Evolutionary conservation across 1,140 invertebrate species (phyloP).

Genomic region (Atopsyche davidsoni): DNA sequence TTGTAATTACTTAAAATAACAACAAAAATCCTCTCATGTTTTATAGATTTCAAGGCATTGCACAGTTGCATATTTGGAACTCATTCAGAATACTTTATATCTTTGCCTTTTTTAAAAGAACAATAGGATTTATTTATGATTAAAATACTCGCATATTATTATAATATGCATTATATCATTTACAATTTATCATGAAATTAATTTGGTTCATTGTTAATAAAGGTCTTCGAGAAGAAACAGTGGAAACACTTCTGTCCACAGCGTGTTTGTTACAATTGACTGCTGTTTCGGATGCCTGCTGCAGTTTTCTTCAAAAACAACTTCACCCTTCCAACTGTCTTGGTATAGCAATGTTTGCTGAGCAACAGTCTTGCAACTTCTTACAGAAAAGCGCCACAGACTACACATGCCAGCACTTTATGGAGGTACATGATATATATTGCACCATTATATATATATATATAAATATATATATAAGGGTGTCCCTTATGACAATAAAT

Average conservation of each 20-base stretch:
- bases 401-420: conserved; percentile 73
- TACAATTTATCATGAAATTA: too few species aligned
- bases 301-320: conserved; percentile 83
- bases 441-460: background rate
- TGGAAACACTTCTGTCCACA: conserved; percentile 81
- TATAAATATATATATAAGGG: too few species aligned
- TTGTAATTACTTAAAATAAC: too few species aligned
- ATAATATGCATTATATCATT: too few species aligned
- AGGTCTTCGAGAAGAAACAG: conserved; percentile 73
- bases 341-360: conserved; percentile 87
- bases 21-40: too few species aligned
- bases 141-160: too few species aligned
- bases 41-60: too few species aligned
- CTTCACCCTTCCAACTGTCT: conserved; percentile 92
- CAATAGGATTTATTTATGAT: too few species aligned
- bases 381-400: conserved; percentile 72
- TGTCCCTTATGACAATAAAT: too few species aligned
- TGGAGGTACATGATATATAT: conserved; percentile 51
- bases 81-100: too few species aligned
- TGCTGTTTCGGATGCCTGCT: conserved; percentile 83
- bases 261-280: conserved; percentile 82
- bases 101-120: too few species aligned
- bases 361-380: conserved; percentile 76
- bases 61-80: too few species aligned
- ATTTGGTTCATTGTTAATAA: conserved; percentile 48